These are phyloP conservation scores for Ameiurus melas DNA, from an alignment of 2,113 vertebrate species.

Conservation along the genomic window DNA sequence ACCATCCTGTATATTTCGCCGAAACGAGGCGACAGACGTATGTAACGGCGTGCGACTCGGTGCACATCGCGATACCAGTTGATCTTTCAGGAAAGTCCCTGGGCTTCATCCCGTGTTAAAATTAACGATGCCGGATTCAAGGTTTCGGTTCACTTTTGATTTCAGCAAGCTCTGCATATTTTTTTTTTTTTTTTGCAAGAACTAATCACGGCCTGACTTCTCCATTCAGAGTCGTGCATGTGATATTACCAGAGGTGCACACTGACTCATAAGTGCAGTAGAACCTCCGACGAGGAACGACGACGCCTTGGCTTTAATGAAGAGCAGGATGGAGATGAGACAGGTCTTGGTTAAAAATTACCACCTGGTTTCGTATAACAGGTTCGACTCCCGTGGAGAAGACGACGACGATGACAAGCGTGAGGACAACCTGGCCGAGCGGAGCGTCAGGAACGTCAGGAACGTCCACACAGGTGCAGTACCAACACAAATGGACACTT, in stretches of 20 bases:
- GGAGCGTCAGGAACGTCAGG: too few species aligned
- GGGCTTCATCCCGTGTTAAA: too few species aligned
- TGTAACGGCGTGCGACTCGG: background rate
- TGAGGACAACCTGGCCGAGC: background rate
- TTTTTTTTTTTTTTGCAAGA: background rate
- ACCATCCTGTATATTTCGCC: background rate
- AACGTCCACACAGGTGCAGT: background rate
- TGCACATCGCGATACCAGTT: too few species aligned
- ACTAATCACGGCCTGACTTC: background rate
- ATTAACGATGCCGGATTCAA: background rate
- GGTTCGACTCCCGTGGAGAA: background rate
- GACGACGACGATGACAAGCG: too few species aligned
- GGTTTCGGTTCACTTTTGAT: background rate
- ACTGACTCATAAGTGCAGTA: background rate
- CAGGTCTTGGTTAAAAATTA: background rate
- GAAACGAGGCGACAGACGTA: background rate
- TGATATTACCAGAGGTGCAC: background rate
- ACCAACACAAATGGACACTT: background rate
- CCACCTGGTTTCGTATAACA: background rate
- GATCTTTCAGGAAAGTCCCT: too few species aligned
- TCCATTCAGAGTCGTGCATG: background rate
- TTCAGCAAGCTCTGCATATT: background rate
- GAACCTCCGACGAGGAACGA: too few species aligned
- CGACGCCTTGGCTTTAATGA: too few species aligned
- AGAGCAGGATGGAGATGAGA: background rate